Percentiles rank a stretch among this genome's conserved stretches.
Evolutionary conservation across 2,113 vertebrate species (phyloP).

Genomic region (Plecotus auritus): DNA sequence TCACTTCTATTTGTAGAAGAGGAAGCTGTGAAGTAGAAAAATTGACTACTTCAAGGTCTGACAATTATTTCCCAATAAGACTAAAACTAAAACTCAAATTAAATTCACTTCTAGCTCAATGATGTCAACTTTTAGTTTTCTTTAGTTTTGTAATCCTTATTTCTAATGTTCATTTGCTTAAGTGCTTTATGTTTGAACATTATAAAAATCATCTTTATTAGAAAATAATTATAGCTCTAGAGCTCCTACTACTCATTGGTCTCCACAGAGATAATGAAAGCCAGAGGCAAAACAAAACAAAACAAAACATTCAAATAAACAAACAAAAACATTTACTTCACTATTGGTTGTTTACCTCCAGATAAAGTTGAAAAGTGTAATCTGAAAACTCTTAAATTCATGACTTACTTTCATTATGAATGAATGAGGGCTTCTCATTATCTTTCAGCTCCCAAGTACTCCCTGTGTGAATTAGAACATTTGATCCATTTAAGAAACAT

Average conservation of each 20-base stretch:
- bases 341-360: neutral
- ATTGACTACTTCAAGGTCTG: neutral
- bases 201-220: neutral
- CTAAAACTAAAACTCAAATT: neutral
- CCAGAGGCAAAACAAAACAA: neutral
- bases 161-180: neutral
- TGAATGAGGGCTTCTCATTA: neutral
- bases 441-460: neutral
- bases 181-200: neutral
- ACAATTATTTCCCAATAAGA: neutral
- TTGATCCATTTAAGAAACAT: constrained; percentile 18
- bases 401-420: neutral
- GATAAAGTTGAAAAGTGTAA: constrained; percentile 31
- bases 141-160: neutral
- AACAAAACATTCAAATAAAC: neutral
- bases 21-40: neutral
- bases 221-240: neutral
- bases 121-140: neutral
- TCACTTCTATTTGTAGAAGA: neutral
- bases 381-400: constrained; percentile 9
- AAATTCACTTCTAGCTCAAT: neutral
- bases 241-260: neutral
- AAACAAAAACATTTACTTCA: neutral
- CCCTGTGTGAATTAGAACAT: neutral
- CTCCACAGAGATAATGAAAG: neutral